phyloP scores from a whole-genome alignment of 2,888 invertebrate species.

The Stenchaetothrips biformis region DNA sequence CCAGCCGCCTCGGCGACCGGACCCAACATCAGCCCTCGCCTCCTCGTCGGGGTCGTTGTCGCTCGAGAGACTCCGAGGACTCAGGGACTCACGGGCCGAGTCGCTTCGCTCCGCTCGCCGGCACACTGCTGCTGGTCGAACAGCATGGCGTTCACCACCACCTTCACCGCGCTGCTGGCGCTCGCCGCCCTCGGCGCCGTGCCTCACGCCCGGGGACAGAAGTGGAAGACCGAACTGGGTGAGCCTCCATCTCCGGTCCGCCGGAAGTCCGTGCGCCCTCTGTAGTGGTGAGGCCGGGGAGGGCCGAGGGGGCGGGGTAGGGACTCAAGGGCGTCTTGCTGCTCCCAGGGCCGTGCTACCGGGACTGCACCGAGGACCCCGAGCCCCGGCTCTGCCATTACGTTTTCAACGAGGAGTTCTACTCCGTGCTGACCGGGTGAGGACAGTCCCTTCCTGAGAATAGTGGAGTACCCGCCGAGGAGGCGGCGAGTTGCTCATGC shows the following conservation, averaged over 20 bases:
- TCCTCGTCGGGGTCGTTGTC: too few relatives aligned
- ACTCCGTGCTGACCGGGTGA: neutral
- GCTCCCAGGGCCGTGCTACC: neutral
- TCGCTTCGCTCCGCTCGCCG: too few relatives aligned
- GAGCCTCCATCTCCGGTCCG: neutral
- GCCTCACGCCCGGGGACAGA: neutral
- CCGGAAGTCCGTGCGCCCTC: neutral
- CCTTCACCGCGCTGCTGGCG: neutral
- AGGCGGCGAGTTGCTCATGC: neutral
- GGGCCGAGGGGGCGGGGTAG: too few relatives aligned
- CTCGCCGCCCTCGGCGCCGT: neutral
- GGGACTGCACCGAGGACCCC: conserved; percentile 6
- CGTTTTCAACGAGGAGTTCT: neutral
- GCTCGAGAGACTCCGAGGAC: too few relatives aligned
- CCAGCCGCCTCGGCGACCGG: too few relatives aligned
- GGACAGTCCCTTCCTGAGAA: neutral
- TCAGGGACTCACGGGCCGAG: neutral
- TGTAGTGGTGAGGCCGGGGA: neutral
- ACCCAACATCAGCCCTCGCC: too few relatives aligned
- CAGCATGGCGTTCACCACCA: neutral
- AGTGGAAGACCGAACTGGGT: neutral
- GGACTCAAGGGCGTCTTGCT: too few relatives aligned
- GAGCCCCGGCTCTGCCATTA: neutral
- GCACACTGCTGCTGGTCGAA: neutral
- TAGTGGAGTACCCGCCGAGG: neutral